phyloP scores from a whole-genome alignment of 2,797 vertebrate genomes.

The Mus minutoides region DNA sequence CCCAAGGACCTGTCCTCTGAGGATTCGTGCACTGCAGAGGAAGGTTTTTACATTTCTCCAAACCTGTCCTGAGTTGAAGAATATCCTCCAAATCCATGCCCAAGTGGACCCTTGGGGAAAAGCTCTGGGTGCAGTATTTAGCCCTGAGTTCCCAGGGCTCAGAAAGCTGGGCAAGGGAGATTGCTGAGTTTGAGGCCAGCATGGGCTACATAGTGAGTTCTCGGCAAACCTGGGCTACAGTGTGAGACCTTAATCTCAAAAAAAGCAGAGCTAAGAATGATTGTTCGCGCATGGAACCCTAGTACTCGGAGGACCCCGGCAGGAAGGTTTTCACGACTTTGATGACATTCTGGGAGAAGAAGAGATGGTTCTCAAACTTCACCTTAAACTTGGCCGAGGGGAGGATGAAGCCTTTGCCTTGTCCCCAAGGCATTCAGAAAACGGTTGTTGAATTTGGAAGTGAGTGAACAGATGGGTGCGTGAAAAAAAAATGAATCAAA shows the following conservation, averaged over 20 bases:
- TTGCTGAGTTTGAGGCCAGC: not conserved
- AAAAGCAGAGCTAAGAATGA: not conserved
- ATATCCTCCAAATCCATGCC: too few species aligned
- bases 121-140: not conserved
- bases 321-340: not conserved
- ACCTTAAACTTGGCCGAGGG: not conserved
- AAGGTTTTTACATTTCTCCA: not conserved
- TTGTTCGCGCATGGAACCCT: not conserved
- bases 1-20: not conserved
- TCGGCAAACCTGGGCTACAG: not conserved
- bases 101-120: not conserved
- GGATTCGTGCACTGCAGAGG: not conserved
- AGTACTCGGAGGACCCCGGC: not conserved
- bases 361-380: not conserved
- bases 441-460: not conserved
- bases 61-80: not conserved
- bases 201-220: not conserved
- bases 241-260: not conserved
- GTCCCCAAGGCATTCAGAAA: not conserved
- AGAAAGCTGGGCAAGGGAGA: not conserved
- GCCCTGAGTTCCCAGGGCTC: not conserved
- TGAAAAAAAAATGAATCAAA: not conserved
- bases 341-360: not conserved
- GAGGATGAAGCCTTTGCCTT: not conserved
- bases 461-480: not conserved